phyloP scores from a whole-genome alignment of 2,888 invertebrate genomes.

The Dorcus parallelipipedus region DNA sequence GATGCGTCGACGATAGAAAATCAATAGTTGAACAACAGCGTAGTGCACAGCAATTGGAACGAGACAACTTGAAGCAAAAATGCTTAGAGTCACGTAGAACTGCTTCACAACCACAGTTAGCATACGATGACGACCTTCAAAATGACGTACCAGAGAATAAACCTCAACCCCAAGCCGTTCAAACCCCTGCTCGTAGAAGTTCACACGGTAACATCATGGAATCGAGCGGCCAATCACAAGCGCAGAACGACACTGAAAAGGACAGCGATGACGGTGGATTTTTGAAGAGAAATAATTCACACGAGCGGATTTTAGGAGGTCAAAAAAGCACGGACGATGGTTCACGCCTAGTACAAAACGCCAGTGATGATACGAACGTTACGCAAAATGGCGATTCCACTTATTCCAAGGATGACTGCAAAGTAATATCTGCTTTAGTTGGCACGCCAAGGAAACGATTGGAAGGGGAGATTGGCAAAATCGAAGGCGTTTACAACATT shows the following conservation, averaged over 20 bases:
- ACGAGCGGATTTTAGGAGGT: slow-evolving; percentile 15
- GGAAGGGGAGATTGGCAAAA: slow-evolving; percentile 42
- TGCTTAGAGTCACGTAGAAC: slow-evolving; percentile 59
- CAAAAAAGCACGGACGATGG: slow-evolving; percentile 12
- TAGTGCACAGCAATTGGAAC: slow-evolving; percentile 62
- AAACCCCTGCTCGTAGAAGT: slow-evolving; percentile 49
- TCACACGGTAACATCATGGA: slow-evolving; percentile 62
- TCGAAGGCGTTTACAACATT: slow-evolving; percentile 59
- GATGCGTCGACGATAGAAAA: slow-evolving; percentile 27
- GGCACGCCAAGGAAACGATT: slow-evolving; percentile 43
- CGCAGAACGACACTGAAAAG: slow-evolving; percentile 49
- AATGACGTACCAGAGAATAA: slow-evolving; percentile 28
- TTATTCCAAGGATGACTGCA: slow-evolving; percentile 30
- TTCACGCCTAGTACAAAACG: slow-evolving; percentile 11
- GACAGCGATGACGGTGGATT: slow-evolving; percentile 64
- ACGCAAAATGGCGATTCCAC: slow-evolving; percentile 14
- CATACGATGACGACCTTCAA: slow-evolving; percentile 51
- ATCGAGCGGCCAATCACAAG: slow-evolving; percentile 30
- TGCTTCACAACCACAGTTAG: slow-evolving; percentile 65
- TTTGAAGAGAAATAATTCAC: slow-evolving; percentile 43
- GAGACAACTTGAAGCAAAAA: slow-evolving; percentile 57
- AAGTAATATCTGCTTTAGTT: slow-evolving; percentile 38
- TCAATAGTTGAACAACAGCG: slow-evolving; percentile 49
- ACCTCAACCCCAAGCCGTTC: slow-evolving; percentile 44
- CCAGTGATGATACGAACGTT: slow-evolving; percentile 16